Conservation (phyloP, 2,797 vertebrate genomes). For the Urosaurus nigricauda region DNA sequence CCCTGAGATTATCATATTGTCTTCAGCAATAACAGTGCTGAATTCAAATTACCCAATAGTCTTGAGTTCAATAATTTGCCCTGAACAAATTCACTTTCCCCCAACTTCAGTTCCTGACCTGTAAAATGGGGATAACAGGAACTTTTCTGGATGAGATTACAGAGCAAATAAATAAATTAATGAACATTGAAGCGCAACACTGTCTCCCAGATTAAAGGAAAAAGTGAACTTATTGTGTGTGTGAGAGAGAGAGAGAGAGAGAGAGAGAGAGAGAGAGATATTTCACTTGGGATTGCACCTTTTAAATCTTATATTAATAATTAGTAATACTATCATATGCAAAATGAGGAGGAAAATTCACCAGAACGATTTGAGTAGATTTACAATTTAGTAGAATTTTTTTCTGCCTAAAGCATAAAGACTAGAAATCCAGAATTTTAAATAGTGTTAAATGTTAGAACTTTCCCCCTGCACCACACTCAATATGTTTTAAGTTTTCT, state of each 20-base stretch:
- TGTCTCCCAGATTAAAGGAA: neutral
- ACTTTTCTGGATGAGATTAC: neutral
- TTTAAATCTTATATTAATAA: neutral
- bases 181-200: neutral
- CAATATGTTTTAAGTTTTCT: constrained; percentile 25
- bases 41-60: neutral
- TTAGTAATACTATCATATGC: neutral
- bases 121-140: neutral
- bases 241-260: too few species aligned
- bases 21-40: neutral
- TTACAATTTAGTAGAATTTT: too few species aligned
- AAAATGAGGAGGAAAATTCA: constrained; percentile 29
- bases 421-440: constrained; percentile 43
- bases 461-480: constrained; percentile 19
- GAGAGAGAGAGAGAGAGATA: too few species aligned
- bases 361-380: constrained; percentile 39
- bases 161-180: neutral
- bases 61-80: neutral
- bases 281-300: neutral
- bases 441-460: constrained; percentile 41
- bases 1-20: neutral
- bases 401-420: constrained; percentile 40
- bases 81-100: neutral
- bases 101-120: neutral
- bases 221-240: too few species aligned